These are phyloP conservation scores for Torymus aiolomorphi DNA, from an alignment of 2,888 invertebrate species.

Conservation along the genomic window DNA sequence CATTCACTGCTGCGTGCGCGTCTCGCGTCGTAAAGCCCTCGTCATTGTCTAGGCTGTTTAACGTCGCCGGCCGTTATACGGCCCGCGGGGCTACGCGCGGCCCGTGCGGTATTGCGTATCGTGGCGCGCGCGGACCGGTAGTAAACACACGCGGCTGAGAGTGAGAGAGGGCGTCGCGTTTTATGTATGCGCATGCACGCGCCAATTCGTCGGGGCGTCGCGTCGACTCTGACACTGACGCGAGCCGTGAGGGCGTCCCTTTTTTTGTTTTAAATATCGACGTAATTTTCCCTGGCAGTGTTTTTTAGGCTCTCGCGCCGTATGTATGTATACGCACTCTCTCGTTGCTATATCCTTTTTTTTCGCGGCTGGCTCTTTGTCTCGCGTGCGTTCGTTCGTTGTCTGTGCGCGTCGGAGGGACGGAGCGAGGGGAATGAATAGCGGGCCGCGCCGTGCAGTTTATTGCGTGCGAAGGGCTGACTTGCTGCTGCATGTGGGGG, in stretches of 20 bases:
- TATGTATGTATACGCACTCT: too few relatives aligned
- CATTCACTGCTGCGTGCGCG: too few relatives aligned
- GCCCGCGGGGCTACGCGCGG: not conserved
- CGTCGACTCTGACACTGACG: conserved; percentile 16
- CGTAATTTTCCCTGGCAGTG: conserved; percentile 22
- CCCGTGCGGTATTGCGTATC: not conserved
- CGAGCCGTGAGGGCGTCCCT: not conserved
- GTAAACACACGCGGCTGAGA: not conserved
- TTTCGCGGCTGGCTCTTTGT: not conserved
- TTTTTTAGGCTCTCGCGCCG: conserved; percentile 7
- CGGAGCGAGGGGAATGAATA: not conserved
- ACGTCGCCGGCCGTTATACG: conserved; percentile 11
- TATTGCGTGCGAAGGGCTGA: conserved; percentile 16
- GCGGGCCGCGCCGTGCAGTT: not conserved
- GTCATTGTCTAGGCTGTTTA: conserved; percentile 64
- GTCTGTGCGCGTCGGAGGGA: not conserved
- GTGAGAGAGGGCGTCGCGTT: not conserved
- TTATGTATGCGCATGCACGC: not conserved
- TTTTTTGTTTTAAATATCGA: conserved; percentile 25
- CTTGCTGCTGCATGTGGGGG: too few relatives aligned
- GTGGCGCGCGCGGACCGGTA: not conserved
- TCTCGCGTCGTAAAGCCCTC: conserved; percentile 54
- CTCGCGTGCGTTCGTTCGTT: not conserved
- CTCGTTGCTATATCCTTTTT: not conserved
- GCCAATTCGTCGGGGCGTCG: conserved; percentile 6